Evolutionary conservation across 2,888 invertebrate genomes (phyloP), one percentile per base, ranked within the genome.

Genomic region (Ypsolopha sequella): DNA sequence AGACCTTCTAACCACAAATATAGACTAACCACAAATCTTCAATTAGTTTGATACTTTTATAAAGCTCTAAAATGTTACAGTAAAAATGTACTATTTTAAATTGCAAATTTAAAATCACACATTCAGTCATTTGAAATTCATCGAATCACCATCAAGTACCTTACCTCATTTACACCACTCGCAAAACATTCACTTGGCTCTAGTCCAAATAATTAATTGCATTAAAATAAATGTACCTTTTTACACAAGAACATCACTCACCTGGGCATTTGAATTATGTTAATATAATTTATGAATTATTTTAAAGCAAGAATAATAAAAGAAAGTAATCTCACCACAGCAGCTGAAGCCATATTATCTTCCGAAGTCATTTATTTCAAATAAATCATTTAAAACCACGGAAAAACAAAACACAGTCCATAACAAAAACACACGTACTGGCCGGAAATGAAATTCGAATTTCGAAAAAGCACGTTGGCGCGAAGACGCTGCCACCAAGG

Each of bases 271-370:
- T 24, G 2, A 24, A 24, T 24, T 24, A 24, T 24, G 24, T 24
- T 24, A 24, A 24, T 24, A 24, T 3, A 2, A 24, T 24, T 24
- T 24, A 24, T 24, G 24, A 24, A 49, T n/a, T 13, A 48, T 13
- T 14, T 38, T 14, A 24, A 14, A 39, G 33, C 0, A 38, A 35
- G 1, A 48, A 51, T 47, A 41, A 50, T 48, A 24, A 36, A 36
- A 53, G n/a, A 51, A 50, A 13, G n/a, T 46, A 49, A 55, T 13
- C 76, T 77, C 61, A 80, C 82, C 73, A 70, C 76, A 54, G 68
- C 73, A 34, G 68, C 68, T 36, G 74, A 70, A 53, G 77, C 74
- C 61, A 74, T 70, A 33, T 67, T 68, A 55, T 75, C 78, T 63
- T 80, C 77, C 33, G 76, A 65, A 50, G 80, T 73, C 81, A 51